phyloP scores from a whole-genome alignment of 2,797 vertebrate genomes.

The Garrulus glandarius region DNA sequence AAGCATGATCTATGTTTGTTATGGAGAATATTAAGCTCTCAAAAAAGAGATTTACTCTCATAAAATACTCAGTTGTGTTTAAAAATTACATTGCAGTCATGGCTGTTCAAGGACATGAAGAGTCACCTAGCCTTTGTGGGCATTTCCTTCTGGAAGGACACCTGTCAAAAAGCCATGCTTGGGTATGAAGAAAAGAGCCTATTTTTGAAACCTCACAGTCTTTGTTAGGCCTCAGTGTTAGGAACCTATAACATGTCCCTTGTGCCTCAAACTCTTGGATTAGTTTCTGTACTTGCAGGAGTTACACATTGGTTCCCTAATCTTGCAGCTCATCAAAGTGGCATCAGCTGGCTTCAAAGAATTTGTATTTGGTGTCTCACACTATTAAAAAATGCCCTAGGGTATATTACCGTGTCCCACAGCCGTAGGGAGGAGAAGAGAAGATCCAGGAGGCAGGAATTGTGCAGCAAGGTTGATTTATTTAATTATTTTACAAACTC shows the following conservation, averaged over 20 bases:
- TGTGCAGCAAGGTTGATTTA: too few species aligned
- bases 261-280: background rate
- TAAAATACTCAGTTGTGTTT: background rate
- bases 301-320: background rate
- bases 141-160: background rate
- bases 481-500: too few species aligned
- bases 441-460: too few species aligned
- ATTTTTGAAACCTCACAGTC: background rate
- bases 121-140: background rate
- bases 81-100: background rate
- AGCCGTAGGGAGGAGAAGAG: too few species aligned
- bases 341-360: background rate
- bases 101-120: background rate
- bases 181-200: background rate
- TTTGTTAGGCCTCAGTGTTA: background rate
- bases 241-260: background rate
- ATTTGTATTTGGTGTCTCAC: accelerated
- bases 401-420: too few species aligned
- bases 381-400: too few species aligned
- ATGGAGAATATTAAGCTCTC: background rate
- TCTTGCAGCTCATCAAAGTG: background rate
- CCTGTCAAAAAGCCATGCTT: background rate
- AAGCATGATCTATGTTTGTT: background rate
- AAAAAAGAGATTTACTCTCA: background rate
- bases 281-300: background rate